These are phyloP conservation scores for Isichthys henryi DNA, from an alignment of 2,113 vertebrate genomes.

Conservation along the genomic window DNA sequence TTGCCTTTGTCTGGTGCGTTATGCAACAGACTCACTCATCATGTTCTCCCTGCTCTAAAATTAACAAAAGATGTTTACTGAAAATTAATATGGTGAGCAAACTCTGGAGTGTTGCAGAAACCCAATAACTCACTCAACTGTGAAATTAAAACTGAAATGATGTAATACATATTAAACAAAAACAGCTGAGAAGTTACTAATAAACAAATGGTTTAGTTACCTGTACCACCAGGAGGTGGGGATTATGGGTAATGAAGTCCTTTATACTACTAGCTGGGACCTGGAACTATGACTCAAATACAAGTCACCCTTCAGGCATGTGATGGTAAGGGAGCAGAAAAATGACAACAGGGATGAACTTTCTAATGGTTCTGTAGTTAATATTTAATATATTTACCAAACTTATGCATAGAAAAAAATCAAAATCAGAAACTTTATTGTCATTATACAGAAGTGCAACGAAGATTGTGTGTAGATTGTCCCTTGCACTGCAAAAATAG, in stretches of 20 bases:
- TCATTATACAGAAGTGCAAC: no score
- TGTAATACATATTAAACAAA: background rate
- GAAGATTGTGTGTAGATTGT: no score
- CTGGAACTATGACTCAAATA: background rate
- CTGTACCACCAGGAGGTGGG: background rate
- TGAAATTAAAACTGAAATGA: background rate
- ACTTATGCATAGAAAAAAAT: background rate
- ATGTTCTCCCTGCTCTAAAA: background rate
- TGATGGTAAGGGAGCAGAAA: background rate
- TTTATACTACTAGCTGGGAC: background rate
- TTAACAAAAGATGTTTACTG: background rate
- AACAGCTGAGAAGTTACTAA: background rate
- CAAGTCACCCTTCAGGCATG: background rate
- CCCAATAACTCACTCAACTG: background rate
- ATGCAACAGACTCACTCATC: background rate
- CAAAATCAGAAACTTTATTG: no score
- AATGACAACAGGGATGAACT: background rate
- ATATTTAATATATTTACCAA: background rate
- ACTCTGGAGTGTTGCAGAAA: background rate
- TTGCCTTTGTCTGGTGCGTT: background rate
- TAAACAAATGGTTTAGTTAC: background rate
- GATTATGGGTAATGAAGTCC: background rate
- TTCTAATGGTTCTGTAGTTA: background rate
- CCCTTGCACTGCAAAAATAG: no score
- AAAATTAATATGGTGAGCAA: background rate